phyloP scores from a whole-genome alignment of 2,888 invertebrate genomes.

The Morpho helenor region DNA sequence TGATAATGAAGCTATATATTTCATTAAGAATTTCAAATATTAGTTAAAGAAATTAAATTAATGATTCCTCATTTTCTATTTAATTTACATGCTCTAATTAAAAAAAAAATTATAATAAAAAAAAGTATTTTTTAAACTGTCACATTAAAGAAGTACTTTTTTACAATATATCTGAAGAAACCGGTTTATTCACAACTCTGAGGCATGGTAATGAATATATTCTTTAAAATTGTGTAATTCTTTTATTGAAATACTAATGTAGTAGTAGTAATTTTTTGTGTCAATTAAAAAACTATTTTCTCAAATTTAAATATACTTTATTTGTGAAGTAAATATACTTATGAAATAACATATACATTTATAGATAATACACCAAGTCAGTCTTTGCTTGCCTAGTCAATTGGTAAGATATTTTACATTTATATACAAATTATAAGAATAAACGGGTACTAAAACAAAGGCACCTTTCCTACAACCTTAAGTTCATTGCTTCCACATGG shows the following conservation, averaged over 20 bases:
- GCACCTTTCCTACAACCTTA: slow-evolving; percentile 39
- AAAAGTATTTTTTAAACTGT: too few relatives aligned
- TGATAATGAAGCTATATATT: slow-evolving; percentile 93
- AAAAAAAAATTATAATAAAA: too few relatives aligned
- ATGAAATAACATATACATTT: slow-evolving; percentile 50
- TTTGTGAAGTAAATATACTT: slow-evolving; percentile 64
- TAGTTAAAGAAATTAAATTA: slow-evolving; percentile 1
- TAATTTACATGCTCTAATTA: too few relatives aligned
- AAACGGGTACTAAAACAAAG: slow-evolving; percentile 32
- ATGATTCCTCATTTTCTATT: too few relatives aligned
- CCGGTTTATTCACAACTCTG: too few relatives aligned
- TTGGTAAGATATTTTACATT: slow-evolving; percentile 57
- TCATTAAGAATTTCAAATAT: slow-evolving; percentile 82
- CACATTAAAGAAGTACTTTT: too few relatives aligned
- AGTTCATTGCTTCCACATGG: slow-evolving; percentile 37
- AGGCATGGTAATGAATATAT: too few relatives aligned
- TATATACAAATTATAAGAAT: slow-evolving; percentile 25
- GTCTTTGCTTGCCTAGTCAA: slow-evolving; percentile 76
- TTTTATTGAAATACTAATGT: too few relatives aligned
- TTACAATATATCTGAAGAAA: too few relatives aligned
- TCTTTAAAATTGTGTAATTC: too few relatives aligned
- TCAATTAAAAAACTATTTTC: slow-evolving; percentile 5
- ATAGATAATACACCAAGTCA: slow-evolving; percentile 71
- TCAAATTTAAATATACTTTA: slow-evolving; percentile 49
- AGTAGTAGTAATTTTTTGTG: too few relatives aligned